phyloP scores from a whole-genome alignment of 2,888 invertebrate genomes.

The Amphipyra berbera region DNA sequence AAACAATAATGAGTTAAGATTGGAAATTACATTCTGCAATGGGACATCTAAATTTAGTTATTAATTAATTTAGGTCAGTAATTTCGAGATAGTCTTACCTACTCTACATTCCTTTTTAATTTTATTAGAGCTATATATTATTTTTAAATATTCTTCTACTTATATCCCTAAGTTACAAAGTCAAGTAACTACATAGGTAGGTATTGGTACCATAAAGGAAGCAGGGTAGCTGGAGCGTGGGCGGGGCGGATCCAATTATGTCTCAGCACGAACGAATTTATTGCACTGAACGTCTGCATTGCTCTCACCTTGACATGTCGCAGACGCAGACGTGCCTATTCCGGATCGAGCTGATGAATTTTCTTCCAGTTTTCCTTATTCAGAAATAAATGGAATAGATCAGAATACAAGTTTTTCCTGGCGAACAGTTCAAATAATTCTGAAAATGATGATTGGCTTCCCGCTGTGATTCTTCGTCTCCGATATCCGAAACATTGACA shows the following conservation, averaged over 20 bases:
- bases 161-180: conserved; percentile 40
- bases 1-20: conserved; percentile 17
- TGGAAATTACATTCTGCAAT: conserved; percentile 11
- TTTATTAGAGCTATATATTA: conserved; percentile 7
- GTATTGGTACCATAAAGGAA: conserved; percentile 58
- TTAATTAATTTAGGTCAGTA: conserved; percentile 13
- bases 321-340: conserved; percentile 59
- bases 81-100: conserved; percentile 17
- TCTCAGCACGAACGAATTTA: conserved; percentile 81
- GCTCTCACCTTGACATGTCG: conserved; percentile 73
- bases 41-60: conserved; percentile 7
- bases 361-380: conserved; percentile 64
- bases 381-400: conserved; percentile 4
- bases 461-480: background rate
- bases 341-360: conserved; percentile 68
- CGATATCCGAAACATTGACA: conserved; percentile 35
- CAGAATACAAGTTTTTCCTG: conserved; percentile 12
- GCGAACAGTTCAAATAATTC: conserved; percentile 9
- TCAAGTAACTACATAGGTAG: conserved; percentile 48
- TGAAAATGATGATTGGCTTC: conserved; percentile 16
- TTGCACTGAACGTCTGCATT: conserved; percentile 67
- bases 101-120: conserved; percentile 22
- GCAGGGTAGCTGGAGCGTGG: conserved; percentile 69
- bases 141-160: conserved; percentile 15
- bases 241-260: conserved; percentile 83